Base-by-base conservation (phyloP, 2,888 invertebrate species). In the Ferdinandea cuprea region DNA sequence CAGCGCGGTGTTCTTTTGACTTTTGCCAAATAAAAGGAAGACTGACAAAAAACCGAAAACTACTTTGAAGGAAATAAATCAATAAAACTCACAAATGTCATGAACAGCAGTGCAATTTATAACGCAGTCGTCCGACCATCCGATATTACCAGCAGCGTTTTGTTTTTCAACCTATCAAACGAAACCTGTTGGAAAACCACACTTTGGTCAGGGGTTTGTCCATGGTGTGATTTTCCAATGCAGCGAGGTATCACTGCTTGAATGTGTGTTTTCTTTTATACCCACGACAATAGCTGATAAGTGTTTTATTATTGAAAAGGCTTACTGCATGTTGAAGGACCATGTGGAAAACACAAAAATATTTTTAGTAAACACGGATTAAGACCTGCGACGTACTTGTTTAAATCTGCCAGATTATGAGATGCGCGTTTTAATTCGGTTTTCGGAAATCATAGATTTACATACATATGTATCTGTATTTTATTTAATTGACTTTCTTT, bases 121-220 rank as follows among this genome's bases (percentile, higher is more conserved):
- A 81, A 76, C 71, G 28, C 52, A 58, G 44, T 65, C 52, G 44
- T 13, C 21, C 50, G 37, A 54, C 59, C 40, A 52, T 58, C 21
- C 54, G 42, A 5, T 46, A 21, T 78, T 37, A 40, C 9, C 11
- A 11, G n/a, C 35, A 11, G 52, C 25, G 32, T 50, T 80, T 69
- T 61, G 50, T 56, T 65, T 74, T 69, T 63, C 30, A 30, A 52
- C 46, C 42, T 58, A 40, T 58, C 21, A 6, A 44, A n/a, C 32
- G 25, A 72, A 83, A 83, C 78, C 83, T 83, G 77, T 46, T 63
- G 72, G 61, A 72, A 83, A 83, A 83, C 81, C 81, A 72, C 72
- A 83, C 68, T 78, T 68, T 21, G 68, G 68, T 56, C 19, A 68
- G 72, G 68, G 72, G 68, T 68, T 73, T 68, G 65, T 37, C 61